A percentile compares a stretch with the other conserved stretches of the same genome.
Conservation (phyloP, 2,888 invertebrate genomes). For the Branchipolynoe longqiensis region DNA sequence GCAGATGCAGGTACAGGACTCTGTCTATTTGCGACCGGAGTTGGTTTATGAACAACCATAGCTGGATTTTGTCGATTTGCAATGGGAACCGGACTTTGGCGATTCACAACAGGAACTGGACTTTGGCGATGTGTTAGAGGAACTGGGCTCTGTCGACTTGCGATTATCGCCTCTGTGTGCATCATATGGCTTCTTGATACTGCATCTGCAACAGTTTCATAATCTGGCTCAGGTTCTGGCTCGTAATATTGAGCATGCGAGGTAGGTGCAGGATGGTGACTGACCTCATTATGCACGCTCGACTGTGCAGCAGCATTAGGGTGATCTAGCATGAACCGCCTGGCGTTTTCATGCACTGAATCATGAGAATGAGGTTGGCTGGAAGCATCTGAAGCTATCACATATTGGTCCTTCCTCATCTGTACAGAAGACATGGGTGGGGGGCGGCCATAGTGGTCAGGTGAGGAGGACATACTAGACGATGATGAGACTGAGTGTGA, state of each 20-base stretch:
- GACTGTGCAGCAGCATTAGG: conserved; percentile 72
- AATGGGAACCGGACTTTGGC: not conserved
- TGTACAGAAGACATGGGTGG: not conserved
- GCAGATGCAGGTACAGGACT: not conserved
- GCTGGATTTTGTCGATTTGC: not conserved
- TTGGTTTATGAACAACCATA: not conserved
- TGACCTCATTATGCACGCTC: conserved; percentile 8
- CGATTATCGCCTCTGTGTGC: not conserved
- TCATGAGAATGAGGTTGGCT: conserved; percentile 70
- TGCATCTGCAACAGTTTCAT: conserved; percentile 21
- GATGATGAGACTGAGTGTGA: not conserved
- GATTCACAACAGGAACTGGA: not conserved
- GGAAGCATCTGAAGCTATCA: conserved; percentile 72
- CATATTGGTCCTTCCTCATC: conserved; percentile 42
- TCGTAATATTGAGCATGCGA: conserved; percentile 53
- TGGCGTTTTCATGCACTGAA: conserved; percentile 73
- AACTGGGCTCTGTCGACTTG: not conserved
- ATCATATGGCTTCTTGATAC: not conserved
- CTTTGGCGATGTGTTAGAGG: not conserved
- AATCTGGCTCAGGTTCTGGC: conserved; percentile 62
- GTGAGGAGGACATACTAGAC: conserved; percentile 43
- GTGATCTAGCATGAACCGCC: conserved; percentile 75
- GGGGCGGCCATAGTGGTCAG: conserved; percentile 10
- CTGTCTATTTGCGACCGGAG: not conserved
- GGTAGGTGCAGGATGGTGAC: conserved; percentile 7